Percentiles rank a stretch among this genome's conserved stretches.
phyloP scores from a whole-genome alignment of 1,140 invertebrate genomes.

The Bacillus rossius region DNA sequence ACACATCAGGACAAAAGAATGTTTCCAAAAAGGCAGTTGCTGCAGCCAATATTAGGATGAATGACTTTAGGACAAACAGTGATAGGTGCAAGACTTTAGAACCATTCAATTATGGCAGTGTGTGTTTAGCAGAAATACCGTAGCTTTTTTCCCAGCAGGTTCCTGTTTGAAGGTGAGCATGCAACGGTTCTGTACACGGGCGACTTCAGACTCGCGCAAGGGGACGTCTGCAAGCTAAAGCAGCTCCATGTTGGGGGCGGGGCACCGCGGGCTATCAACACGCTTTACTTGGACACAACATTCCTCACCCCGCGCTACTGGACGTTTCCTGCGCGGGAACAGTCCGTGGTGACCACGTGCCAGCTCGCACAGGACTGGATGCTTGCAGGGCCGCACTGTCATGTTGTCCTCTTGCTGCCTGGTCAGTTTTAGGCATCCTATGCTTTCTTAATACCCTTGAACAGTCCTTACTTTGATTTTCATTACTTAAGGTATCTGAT shows the following conservation, averaged over 20 bases:
- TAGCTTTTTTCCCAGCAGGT: too few relatives aligned
- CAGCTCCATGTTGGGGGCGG: slow-evolving; percentile 2
- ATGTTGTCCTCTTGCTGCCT: neutral
- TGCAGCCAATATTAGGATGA: too few relatives aligned
- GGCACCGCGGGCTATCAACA: slow-evolving; percentile 1
- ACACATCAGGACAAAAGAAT: too few relatives aligned
- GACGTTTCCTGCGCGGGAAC: neutral
- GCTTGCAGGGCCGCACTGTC: neutral
- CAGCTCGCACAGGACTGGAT: neutral
- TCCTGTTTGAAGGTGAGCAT: slow-evolving; percentile 13
- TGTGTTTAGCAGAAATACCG: too few relatives aligned
- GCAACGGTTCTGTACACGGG: slow-evolving; percentile 13
- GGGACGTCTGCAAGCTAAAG: slow-evolving; percentile 2
- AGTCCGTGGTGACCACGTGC: neutral
- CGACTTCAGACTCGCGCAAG: slow-evolving; percentile 14
- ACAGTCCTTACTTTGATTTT: too few relatives aligned
- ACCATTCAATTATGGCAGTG: too few relatives aligned
- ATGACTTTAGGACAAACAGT: too few relatives aligned
- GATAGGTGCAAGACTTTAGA: too few relatives aligned
- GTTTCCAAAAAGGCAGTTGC: too few relatives aligned
- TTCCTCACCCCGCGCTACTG: neutral
- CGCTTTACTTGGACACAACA: slow-evolving; percentile 7
- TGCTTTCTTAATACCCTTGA: too few relatives aligned
- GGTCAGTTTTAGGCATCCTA: too few relatives aligned
- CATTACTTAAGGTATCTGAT: too few relatives aligned